These are phyloP conservation scores for Carassius gibelio DNA, from an alignment of 2,113 vertebrate genomes.

Conservation along the genomic window DNA sequence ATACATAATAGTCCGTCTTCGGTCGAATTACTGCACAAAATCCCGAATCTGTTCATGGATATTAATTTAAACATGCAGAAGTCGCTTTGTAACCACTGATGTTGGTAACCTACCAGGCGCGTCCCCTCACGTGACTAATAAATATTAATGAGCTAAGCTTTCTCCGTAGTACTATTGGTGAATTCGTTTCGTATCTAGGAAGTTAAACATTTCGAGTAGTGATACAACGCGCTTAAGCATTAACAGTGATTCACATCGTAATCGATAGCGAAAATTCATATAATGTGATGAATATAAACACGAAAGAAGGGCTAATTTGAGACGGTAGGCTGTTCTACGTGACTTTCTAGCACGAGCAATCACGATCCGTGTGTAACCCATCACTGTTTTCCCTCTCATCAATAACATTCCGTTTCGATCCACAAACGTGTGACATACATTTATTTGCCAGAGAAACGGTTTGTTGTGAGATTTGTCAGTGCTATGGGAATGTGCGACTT, in stretches of 20 bases:
- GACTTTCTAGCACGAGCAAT: neutral
- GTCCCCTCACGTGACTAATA: constrained; percentile 15
- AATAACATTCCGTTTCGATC: neutral
- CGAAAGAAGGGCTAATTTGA: constrained; percentile 4
- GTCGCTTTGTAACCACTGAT: neutral
- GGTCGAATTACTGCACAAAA: too few relatives aligned
- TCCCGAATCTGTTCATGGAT: neutral
- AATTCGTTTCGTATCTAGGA: neutral
- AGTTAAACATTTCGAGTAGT: neutral
- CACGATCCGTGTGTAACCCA: neutral
- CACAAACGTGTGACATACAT: neutral
- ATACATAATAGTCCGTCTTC: neutral
- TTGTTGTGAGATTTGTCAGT: neutral
- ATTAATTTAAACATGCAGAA: neutral
- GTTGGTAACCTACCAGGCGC: too few relatives aligned
- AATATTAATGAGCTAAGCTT: constrained; percentile 6
- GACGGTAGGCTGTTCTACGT: constrained; percentile 39
- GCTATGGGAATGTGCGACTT: neutral
- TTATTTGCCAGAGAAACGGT: neutral
- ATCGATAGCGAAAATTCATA: neutral
- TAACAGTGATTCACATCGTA: neutral
- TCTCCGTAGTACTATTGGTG: neutral
- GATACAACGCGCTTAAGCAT: neutral
- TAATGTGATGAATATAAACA: constrained; percentile 19
- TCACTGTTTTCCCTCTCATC: constrained; percentile 12